Percentiles rank a stretch among this genome's conserved stretches.
These are phyloP conservation scores for Brachyhypopomus gauderio DNA, from an alignment of 2,113 vertebrate species.

Conservation along the genomic window DNA sequence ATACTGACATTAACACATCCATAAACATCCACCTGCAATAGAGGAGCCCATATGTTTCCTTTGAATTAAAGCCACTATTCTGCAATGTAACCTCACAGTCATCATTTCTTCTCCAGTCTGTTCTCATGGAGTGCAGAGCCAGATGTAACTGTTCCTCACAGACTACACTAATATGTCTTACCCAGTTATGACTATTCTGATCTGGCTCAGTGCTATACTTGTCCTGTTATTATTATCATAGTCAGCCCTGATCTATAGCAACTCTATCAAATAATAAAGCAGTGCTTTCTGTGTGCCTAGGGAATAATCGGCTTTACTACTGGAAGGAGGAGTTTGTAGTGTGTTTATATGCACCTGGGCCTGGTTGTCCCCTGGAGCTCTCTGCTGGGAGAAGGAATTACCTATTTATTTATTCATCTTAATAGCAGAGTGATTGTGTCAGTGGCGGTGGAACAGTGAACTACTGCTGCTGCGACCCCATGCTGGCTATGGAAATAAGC, in stretches of 20 bases:
- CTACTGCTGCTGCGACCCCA: constrained; percentile 46
- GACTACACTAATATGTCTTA: no score
- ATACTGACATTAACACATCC: no score
- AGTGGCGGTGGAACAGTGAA: constrained; percentile 39
- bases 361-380: constrained; percentile 47
- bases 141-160: no score
- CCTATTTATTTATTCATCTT: constrained; percentile 70
- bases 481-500: constrained; percentile 69
- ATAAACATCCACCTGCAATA: no score
- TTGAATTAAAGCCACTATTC: no score
- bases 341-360: constrained; percentile 57
- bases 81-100: no score
- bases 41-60: no score
- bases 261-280: constrained; percentile 1
- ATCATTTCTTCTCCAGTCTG: no score
- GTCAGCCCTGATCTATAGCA: not conserved
- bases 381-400: constrained; percentile 60
- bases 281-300: constrained; percentile 26
- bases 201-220: no score
- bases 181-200: no score
- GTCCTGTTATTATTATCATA: no score
- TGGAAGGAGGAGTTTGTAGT: constrained; percentile 48
- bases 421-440: constrained; percentile 62
- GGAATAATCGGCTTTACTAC: constrained; percentile 32
- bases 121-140: no score